Base-by-base conservation (phyloP, 2,113 vertebrate genomes). In the Mastomys natalensis region DNA sequence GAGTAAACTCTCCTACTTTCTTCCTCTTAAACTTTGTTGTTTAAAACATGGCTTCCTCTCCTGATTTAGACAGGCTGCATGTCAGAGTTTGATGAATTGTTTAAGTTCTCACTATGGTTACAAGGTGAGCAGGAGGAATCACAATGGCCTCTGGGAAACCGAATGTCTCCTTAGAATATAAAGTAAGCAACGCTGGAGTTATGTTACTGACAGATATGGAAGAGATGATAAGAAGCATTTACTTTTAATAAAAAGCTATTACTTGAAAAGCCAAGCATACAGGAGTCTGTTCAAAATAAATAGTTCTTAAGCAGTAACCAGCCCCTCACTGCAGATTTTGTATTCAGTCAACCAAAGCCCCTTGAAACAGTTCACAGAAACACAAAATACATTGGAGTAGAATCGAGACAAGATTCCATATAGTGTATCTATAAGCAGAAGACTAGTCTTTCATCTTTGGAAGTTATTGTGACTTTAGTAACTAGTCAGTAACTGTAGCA, bases 221-320 rank as follows among this genome's bases (percentile, higher is more conserved):
- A 84, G 26, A 88, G 13, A 73, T 90, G 22, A 73, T 51, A 68
- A 11, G 45, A 84, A 77, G 89, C 48, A 19, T 81, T 96, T 92
- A n/a, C n/a, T 7, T 95, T 72, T 62, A 91, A n/a, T 86, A 86
- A 43, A 92, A 81, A 84, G n/a, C n/a, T 72, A 90, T 92, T 87
- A 81, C 29, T 66, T 90, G 48, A 45, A 86, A 92, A 94, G 74
- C 3, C 72, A 91, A 15, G 78, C 78, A 90, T 26, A 72, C 26
- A 31, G 45, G n/a, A 70, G 93, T 77, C 3, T 29, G 4, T 8
- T 93, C n/a, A 74, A 94, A 95, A 74, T 70, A n/a, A 70, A 58
- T 84, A 73, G 1, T 72, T 93, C 82, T 51, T 60, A 43, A 87
- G 40, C 24, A 68, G 53, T 77, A 76, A 88, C 70, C 34, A 53